These are phyloP conservation scores for Orientallactaga sibirica DNA, from an alignment of 2,797 vertebrate species.

Conservation along the genomic window DNA sequence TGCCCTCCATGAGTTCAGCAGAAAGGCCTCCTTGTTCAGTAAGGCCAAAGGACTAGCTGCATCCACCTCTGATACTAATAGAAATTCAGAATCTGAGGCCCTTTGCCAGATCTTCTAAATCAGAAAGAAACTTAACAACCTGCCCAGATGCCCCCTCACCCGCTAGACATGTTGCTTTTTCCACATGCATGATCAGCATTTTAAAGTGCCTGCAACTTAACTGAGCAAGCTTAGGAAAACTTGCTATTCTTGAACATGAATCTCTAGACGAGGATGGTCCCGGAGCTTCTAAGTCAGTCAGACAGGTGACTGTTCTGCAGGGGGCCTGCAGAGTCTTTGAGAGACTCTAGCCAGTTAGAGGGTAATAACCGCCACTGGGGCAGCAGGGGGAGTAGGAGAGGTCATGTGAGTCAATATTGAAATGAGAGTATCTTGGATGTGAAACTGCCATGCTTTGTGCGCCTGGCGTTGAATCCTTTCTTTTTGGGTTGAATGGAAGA, in stretches of 20 bases:
- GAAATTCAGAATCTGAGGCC: neutral
- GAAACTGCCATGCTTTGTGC: constrained; percentile 64
- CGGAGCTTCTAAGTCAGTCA: constrained; percentile 2
- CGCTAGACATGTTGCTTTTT: neutral
- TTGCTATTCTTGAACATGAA: neutral
- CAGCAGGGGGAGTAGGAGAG: neutral
- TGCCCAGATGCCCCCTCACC: neutral
- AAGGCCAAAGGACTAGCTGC: no score
- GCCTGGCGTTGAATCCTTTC: constrained; percentile 49
- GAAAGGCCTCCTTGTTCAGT: neutral
- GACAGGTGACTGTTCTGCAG: neutral
- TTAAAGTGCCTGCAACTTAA: neutral
- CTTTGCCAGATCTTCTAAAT: neutral
- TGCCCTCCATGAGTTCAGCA: fast-evolving
- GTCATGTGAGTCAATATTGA: neutral
- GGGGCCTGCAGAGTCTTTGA: constrained; percentile 16
- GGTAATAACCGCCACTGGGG: constrained; percentile 7
- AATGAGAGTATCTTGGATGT: constrained; percentile 61
- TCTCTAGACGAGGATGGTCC: neutral
- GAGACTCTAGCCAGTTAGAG: neutral
- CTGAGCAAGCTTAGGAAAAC: neutral
- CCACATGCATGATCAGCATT: neutral
- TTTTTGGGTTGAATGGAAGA: constrained; percentile 66
- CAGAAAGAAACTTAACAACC: neutral
- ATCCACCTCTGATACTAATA: neutral